These are phyloP conservation scores for Drosophila auraria DNA, from an alignment of 1,140 invertebrate species.

Conservation along the genomic window DNA sequence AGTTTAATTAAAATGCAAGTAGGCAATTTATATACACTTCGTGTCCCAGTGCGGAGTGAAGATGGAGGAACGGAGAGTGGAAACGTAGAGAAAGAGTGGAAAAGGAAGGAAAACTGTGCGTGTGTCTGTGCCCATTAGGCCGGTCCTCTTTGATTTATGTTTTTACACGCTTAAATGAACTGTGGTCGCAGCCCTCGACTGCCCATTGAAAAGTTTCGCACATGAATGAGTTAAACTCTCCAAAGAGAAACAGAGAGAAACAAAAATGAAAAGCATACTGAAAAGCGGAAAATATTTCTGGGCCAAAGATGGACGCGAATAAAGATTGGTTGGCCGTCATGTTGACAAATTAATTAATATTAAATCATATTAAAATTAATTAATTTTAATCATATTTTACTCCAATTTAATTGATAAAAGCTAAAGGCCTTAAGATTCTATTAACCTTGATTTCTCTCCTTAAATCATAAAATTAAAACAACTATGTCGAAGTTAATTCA, in stretches of 20 bases:
- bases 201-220: slow-evolving; percentile 71
- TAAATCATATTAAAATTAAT: too few relatives aligned
- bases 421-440: not conserved
- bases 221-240: slow-evolving; percentile 70
- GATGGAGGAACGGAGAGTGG: slow-evolving; percentile 9
- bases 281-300: slow-evolving; percentile 62
- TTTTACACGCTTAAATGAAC: slow-evolving; percentile 83
- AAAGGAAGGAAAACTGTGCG: slow-evolving; percentile 11
- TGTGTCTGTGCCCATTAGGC: slow-evolving; percentile 67
- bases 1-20: slow-evolving; percentile 84
- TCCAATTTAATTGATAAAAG: too few relatives aligned
- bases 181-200: slow-evolving; percentile 45
- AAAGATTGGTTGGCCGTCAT: slow-evolving; percentile 24
- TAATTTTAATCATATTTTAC: too few relatives aligned
- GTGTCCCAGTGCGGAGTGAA: slow-evolving; percentile 47
- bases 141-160: slow-evolving; percentile 80
- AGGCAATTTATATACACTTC: slow-evolving; percentile 83
- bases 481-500: not conserved
- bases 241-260: slow-evolving; percentile 20
- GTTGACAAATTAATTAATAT: slow-evolving; percentile 25
- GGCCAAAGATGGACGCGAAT: slow-evolving; percentile 33
- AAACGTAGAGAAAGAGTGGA: slow-evolving; percentile 1
- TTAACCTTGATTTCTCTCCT: not conserved
- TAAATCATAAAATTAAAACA: not conserved
- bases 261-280: slow-evolving; percentile 58